These are phyloP conservation scores for Eleutherodactylus coqui DNA, from an alignment of 2,797 vertebrate genomes.

Conservation along the genomic window DNA sequence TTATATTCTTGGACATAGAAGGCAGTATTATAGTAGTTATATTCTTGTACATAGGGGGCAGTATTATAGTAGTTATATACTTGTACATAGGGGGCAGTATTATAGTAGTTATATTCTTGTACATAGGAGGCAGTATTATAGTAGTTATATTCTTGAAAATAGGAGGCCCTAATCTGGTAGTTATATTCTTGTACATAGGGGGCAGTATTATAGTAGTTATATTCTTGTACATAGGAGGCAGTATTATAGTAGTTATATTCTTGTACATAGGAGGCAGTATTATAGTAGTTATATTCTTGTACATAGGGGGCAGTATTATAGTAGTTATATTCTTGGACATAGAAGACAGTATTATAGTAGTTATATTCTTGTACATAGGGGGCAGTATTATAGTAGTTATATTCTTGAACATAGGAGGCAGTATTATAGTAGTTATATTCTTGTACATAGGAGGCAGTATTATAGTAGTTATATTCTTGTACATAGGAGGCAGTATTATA, in stretches of 20 bases:
- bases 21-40: too few relatives aligned
- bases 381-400: constrained; percentile 12
- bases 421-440: constrained; percentile 15
- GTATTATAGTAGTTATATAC: constrained; percentile 6
- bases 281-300: constrained; percentile 22
- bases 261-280: not conserved
- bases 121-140: constrained; percentile 11
- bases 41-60: not conserved
- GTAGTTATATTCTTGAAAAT: constrained; percentile 17
- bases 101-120: constrained; percentile 27
- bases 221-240: not conserved
- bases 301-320: constrained; percentile 8
- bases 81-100: not conserved
- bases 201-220: not conserved
- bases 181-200: constrained; percentile 14
- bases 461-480: constrained; percentile 4
- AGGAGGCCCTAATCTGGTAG: constrained; percentile 2
- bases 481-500: not conserved
- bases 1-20: not conserved
- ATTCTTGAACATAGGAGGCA: not conserved
- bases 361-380: not conserved
- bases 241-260: constrained; percentile 5
- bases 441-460: not conserved
- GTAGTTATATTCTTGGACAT: constrained; percentile 14
- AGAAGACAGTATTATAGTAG: not conserved